Base-by-base conservation (phyloP, 2,888 invertebrate genomes). In the Pseudococcus viburni region DNA sequence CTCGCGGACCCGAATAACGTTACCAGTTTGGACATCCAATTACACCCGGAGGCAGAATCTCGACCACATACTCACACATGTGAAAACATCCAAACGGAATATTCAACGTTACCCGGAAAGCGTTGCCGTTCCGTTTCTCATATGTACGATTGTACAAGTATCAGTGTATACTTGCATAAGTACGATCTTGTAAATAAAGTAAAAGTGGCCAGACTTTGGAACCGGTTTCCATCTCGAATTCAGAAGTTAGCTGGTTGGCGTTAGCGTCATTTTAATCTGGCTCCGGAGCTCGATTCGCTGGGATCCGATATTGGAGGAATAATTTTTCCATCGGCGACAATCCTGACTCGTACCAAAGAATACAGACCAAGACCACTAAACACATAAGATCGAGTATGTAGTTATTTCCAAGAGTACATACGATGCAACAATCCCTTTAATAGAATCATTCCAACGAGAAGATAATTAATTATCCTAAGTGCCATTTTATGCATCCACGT, bases 21-120 rank as follows among this genome's bases (percentile, higher is more conserved):
- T 33, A 33, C 26, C 26, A 33, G 26, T 33, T 33, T 33, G 26
- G 26, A 33, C 26, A 33, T 33, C 26, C 26, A 33, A 33, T 33
- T 33, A 33, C 26, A 3, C 26, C 26, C 26, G 26, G 26, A 33
- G 26, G 26, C 26, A 33, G 26, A 33, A 33, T 33, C 26, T 33
- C 26, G 26, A 33, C 26, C 26, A 33, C 26, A 33, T 33, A 33
- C 51, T 51, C 17, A 51, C 51, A 51, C 51, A 51, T 51, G 51
- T 51, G 51, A 51, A 51, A 12, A 51, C 51, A 51, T 51, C 15
- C 51, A 51, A 59, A 80, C 80, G 80, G 80, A 80, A 80, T 80
- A 80, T 80, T 80, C 42, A 80, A 80, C 80, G 42, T 80, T 80
- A 80, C 80, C 80, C 80, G 80, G 80, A 80, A 80, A 80, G 80